Conservation (phyloP, 2,113 vertebrate genomes). For the Ictalurus furcatus region DNA sequence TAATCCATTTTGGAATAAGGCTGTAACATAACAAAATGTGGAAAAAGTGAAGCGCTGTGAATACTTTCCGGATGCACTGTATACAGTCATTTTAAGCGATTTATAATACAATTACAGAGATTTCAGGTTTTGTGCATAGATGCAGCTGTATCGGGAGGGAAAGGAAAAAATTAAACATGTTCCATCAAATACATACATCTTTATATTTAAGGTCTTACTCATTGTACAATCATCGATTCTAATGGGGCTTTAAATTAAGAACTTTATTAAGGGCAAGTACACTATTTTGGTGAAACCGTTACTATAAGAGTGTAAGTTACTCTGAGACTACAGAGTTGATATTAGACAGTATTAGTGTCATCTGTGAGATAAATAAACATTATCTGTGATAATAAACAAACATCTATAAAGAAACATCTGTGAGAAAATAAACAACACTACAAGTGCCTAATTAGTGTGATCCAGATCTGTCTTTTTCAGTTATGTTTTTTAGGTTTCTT, state of each 20-base stretch:
- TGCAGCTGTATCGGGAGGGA: not conserved
- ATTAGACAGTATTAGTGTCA: too few relatives aligned
- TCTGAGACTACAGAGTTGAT: not conserved
- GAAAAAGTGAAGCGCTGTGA: too few relatives aligned
- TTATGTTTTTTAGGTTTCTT: not conserved
- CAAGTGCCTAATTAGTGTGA: not conserved
- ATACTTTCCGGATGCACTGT: too few relatives aligned
- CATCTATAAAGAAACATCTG: too few relatives aligned
- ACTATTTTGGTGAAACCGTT: not conserved
- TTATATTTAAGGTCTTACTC: not conserved
- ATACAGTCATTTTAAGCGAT: too few relatives aligned
- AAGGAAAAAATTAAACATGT: not conserved
- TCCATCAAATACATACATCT: not conserved
- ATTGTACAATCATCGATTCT: not conserved
- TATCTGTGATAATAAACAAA: too few relatives aligned
- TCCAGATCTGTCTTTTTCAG: not conserved
- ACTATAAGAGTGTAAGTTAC: not conserved
- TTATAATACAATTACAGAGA: too few relatives aligned
- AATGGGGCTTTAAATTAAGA: not conserved
- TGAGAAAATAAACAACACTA: not conserved
- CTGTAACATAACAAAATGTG: too few relatives aligned
- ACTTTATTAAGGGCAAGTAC: not conserved
- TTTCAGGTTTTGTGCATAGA: not conserved
- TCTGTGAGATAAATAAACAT: not conserved
- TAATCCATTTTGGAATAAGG: too few relatives aligned